Evolutionary conservation across 2,113 vertebrate species (phyloP), one percentile per base, ranked within the genome.

Genomic region (Eulemur macaco): DNA sequence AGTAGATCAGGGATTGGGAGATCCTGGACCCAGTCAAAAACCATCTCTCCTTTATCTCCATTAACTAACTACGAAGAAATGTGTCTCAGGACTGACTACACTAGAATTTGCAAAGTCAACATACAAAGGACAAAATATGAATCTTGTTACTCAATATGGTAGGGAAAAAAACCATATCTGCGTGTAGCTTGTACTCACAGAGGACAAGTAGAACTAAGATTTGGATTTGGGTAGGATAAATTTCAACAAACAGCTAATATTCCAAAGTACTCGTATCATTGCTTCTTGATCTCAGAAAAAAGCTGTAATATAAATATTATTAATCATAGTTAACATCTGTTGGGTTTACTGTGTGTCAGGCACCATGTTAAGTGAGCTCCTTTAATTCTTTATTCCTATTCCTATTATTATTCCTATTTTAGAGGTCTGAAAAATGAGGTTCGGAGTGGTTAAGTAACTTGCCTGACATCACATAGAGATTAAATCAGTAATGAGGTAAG

Each of bases 241-340:
- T 73, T 60, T 39, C 39, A 82, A 10, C 58, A 45, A 60, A 80
- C 29, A 91, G 21, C 81, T 91, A 77, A 69, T 66, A 18, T n/a
- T 56, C 29, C 73, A 29, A 93, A 58, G 76, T 90, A 52, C 12
- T 85, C 34, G 89, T 31, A 78, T 63, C 71, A 60, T 69, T 89
- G 68, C 54, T 73, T 83, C 85, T 94, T 56, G 39, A 42, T 83
- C 54, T 90, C n/a, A 73, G 86, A 89, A 68, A 60, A 29, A 95
- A 95, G n/a, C 2, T 1, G 58, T 74, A 54, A 31, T 87, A 34
- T 74, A 94, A 56, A 80, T 81, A 82, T 58, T 81, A 78, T 56
- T 14, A 66, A 76, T n/a, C 58, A 60, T 37, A 45, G n/a, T 31
- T 71, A 66, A 45, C 34, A 87, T n/a, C 23, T 78, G 31, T 87